Evolutionary conservation across 1,140 invertebrate genomes (phyloP), one percentile per base, ranked within the genome.

Genomic region (Trichoplusia ni): DNA sequence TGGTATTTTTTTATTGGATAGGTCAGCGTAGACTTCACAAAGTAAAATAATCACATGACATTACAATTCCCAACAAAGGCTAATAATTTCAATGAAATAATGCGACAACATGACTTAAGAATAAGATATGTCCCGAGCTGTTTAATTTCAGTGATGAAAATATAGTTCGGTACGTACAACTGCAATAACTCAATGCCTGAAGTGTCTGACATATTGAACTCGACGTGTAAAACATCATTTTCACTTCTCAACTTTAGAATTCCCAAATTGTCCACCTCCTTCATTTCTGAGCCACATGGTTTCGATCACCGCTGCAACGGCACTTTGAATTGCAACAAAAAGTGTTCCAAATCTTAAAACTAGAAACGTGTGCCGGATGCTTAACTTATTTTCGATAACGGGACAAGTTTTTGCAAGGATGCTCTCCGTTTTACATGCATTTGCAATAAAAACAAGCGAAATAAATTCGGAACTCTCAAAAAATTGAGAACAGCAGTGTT

Each of bases 1-100:
- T 72, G 68, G 64, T 58, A 71, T 59, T 73, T 81, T 83, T 82
- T 74, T 77, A 64, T 81, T 69, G 80, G 73, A 79, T 78, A 83
- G 83, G 85, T 84, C 85, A 86, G 75, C 75, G 42, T 47, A 31
- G 18, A n/a, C n/a, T 2, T 18, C 38, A 58, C 31, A 44, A 42
- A 58, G 27, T 21, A 58, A 58, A 42, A 21, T 42, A 42, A 31
- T 44, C 19, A 31, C 16, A 58, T 31, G 25, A n/a, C 33, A 58
- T 42, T 56, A 56, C 38, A 56, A 56, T 38, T 38, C 19, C 21
- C 33, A 51, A 51, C n/a, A n/a, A n/a, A 35, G 29, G 31, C 29
- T 56, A 35, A 56, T 56, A 40, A 13, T 37, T 37, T 11, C 1
- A 11, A 11, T 11, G 2, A 37, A 37, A 11, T 9, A 37, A 37